Base-by-base conservation (phyloP, 92 coral and sea anemone species). In the Porites rus region DNA sequence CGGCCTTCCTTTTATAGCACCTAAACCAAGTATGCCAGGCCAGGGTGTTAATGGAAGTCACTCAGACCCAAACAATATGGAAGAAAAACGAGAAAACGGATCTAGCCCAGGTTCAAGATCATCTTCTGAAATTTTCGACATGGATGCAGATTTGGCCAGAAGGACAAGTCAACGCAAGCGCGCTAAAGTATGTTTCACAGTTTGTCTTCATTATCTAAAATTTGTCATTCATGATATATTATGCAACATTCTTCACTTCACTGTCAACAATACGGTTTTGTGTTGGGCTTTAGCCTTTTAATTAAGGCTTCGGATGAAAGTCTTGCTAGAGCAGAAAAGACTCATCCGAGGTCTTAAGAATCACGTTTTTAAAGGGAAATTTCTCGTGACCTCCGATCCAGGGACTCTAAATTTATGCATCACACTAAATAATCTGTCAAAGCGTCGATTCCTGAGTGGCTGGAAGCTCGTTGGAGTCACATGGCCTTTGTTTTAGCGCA, bases 151-250 rank as follows among this genome's bases (percentile, higher is more conserved):
- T 18, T 59, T 90, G 67, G 88, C 90, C 28, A 86, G 99, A 77
- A 82, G 99, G 73, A 97, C 98, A 52, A 97, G 99, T 78, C 99
- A 97, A 76, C 94, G 99, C 75, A 97, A 97, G 88, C 95, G 99
- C 77, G 91, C 98, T 6, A 97, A 97, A 97, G 99, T 97, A 97
- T 93, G 99, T 93, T 86, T 78, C 69, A 80, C 86, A 85, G 84
- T 88, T 95, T 86, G 89, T 72, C 74, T 92, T 81, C 90, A 88
- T 91, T 83, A 87, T 84, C 93, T 86, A 88, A 88, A 74, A 94
- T 82, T 89, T 94, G 91, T 75, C 88, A 94, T 94, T 92, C 81
- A 90, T 85, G 88, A 85, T 83, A 83, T 84, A 84, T 92, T 92
- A 92, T 92, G 94, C 94, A 92, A 92, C 91, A 92, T 89, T 92